phyloP scores from a whole-genome alignment of 2,888 invertebrate species.

The Corythucha ciliata region DNA sequence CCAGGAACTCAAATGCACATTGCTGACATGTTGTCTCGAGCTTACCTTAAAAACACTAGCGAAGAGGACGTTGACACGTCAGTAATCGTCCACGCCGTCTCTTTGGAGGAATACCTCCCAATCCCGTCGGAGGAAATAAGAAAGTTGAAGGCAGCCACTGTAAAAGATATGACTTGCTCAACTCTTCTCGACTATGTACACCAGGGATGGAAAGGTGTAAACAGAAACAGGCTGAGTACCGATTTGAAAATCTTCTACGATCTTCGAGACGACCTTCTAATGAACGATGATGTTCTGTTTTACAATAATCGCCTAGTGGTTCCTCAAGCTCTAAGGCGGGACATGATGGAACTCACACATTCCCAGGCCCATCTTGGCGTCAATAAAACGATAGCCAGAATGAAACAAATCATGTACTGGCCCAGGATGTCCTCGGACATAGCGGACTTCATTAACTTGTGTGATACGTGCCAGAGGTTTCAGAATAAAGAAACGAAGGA shows the following conservation, averaged over 20 bases:
- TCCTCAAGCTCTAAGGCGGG: not conserved
- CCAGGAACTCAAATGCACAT: conserved; percentile 14
- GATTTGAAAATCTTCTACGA: conserved; percentile 14
- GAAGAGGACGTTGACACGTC: conserved; percentile 15
- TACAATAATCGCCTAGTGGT: conserved; percentile 14
- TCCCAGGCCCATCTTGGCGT: conserved; percentile 12
- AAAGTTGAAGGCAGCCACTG: conserved; percentile 2
- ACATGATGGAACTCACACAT: conserved; percentile 13
- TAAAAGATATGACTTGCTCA: not conserved
- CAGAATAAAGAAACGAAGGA: conserved; percentile 12
- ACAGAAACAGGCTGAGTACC: conserved; percentile 4
- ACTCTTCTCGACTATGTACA: not conserved
- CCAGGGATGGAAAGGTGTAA: conserved; percentile 7
- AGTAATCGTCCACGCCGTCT: conserved; percentile 3
- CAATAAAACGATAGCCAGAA: conserved; percentile 12
- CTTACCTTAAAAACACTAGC: not conserved
- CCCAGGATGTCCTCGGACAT: conserved; percentile 10
- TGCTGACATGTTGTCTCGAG: conserved; percentile 15
- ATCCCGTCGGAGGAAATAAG: conserved; percentile 6
- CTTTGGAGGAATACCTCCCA: conserved; percentile 14
- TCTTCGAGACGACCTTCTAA: conserved; percentile 1
- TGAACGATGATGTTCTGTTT: conserved; percentile 15
- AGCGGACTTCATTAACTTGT: conserved; percentile 6
- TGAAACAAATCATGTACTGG: conserved; percentile 4
- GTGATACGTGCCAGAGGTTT: conserved; percentile 9